Conservation (phyloP, 2,888 invertebrate genomes). For the Acrobasis repandana region DNA sequence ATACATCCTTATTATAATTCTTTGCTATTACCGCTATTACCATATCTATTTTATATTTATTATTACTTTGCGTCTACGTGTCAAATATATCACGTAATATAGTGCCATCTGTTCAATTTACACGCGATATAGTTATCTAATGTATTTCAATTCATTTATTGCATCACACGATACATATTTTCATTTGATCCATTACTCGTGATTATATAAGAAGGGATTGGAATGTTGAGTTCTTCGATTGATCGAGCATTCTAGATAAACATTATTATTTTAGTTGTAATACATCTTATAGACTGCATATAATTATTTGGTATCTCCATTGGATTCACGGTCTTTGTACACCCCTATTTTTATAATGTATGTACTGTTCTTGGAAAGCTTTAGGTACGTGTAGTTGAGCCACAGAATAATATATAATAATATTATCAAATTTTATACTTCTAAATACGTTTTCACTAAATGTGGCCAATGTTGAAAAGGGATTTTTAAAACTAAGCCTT, state of each 20-base stretch:
- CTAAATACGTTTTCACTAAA: too few relatives aligned
- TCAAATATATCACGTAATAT: slow-evolving; percentile 2
- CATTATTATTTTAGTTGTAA: not conserved
- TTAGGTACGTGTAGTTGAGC: too few relatives aligned
- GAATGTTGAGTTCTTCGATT: slow-evolving; percentile 2
- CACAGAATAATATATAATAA: too few relatives aligned
- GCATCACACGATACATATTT: not conserved
- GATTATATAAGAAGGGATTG: not conserved
- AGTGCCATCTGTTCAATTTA: not conserved
- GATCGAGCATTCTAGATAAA: not conserved
- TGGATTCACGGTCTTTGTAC: too few relatives aligned
- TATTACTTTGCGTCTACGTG: slow-evolving; percentile 4
- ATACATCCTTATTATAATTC: too few relatives aligned
- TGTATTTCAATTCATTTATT: not conserved
- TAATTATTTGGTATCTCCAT: too few relatives aligned
- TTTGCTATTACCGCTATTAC: too few relatives aligned
- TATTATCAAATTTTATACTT: too few relatives aligned
- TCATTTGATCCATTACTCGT: slow-evolving; percentile 1
- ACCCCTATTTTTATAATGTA: too few relatives aligned
- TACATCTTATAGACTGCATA: slow-evolving; percentile 24
- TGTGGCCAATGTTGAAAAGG: too few relatives aligned
- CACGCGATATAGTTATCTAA: not conserved
- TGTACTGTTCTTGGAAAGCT: too few relatives aligned
- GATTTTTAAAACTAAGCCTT: too few relatives aligned
- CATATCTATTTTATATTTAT: not conserved